A percentile compares a stretch with the other conserved stretches of the same genome.
These are phyloP conservation scores for Rhynchomys soricoides DNA, from an alignment of 2,113 vertebrate genomes.

Conservation along the genomic window DNA sequence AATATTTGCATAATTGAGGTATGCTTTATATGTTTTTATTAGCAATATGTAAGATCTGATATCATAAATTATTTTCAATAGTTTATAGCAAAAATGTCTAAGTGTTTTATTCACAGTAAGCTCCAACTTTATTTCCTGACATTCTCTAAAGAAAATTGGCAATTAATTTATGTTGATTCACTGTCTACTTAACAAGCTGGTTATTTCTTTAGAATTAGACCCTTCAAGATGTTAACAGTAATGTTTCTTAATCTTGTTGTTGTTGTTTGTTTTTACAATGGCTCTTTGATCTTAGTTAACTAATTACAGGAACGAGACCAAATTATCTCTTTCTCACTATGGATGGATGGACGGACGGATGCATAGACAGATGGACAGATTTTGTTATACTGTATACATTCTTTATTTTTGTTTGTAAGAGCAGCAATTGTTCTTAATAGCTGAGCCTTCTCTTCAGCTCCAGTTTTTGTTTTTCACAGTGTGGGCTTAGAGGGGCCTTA, in stretches of 20 bases:
- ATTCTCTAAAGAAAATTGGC: constrained; percentile 17
- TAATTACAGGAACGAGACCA: neutral
- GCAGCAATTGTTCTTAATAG: neutral
- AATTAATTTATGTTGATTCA: neutral
- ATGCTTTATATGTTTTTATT: neutral
- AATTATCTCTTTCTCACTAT: neutral
- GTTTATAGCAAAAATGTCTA: neutral
- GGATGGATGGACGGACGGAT: neutral
- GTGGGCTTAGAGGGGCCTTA: neutral
- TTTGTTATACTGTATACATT: neutral
- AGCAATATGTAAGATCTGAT: neutral
- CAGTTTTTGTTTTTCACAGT: neutral
- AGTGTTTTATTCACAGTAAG: neutral
- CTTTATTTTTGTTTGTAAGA: neutral
- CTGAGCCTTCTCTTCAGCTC: neutral
- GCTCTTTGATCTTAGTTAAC: neutral
- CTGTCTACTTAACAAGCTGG: neutral
- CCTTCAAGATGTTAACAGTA: constrained; percentile 1
- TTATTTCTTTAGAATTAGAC: neutral
- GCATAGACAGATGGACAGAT: neutral
- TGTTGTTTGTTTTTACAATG: neutral
- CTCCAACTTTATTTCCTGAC: neutral
- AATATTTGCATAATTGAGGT: constrained; percentile 9
- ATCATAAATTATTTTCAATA: neutral
- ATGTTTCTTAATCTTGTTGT: neutral